Base-by-base conservation (phyloP, 2,888 invertebrate species). In the Stenodera caucasica region DNA sequence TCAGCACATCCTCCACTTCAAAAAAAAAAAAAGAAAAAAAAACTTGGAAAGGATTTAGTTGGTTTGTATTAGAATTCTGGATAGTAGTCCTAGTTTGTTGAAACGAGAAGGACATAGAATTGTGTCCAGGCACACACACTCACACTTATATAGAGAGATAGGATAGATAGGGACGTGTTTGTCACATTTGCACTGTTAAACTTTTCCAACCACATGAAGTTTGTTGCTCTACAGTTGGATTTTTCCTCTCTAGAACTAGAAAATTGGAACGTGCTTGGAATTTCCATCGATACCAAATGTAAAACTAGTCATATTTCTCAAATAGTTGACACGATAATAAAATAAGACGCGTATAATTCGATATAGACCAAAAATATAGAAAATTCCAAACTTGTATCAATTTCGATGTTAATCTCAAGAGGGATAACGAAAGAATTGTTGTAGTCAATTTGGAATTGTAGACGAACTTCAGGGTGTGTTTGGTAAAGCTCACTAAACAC, bases 1-100 rank as follows among this genome's bases (percentile, higher is more conserved):
- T 76, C 75, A 76, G 75, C 75, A 76, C 69, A 74, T 73, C 73
- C 60, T 67, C 68, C 65, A 65, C 64, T 67, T 64, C 67, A 7
- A 15, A 2, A n/a, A 14, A 40, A 8, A 37, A 37, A 37, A 37
- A 37, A 37, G 12, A 33, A 32, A 33, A 33, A 4, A 37, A 60
- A 68, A 70, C 67, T 70, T 64, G 65, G 67, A 67, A 40, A 67
- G 70, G 70, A 68, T 72, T 73, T 71, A 63, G 60, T 59, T 64
- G 66, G 72, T 70, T 70, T 68, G 65, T 66, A 68, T 70, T 71
- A 72, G 72, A 70, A 73, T 73, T 75, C 70, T 66, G 66, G 67
- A 71, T 60, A 64, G 18, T 49, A 55, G 32, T 40, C 15, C 37
- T 32, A 49, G 14, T 40, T 40, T 40, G 37, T 18, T 14, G 37